phyloP scores from a whole-genome alignment of 1,140 invertebrate species.

The Lasioglossum baleicum region DNA sequence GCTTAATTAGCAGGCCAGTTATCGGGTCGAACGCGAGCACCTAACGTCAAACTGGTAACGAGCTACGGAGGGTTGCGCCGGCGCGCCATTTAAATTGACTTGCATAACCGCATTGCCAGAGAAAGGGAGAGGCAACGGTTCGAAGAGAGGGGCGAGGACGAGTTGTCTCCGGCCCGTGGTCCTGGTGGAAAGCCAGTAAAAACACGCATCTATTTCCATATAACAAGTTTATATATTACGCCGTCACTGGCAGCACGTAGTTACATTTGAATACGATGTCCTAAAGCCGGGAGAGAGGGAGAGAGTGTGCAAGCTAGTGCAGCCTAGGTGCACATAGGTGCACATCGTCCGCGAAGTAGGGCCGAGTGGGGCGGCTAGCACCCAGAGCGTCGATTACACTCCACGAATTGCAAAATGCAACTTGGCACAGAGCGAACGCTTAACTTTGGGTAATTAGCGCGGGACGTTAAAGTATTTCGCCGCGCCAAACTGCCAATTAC shows the following conservation, averaged over 20 bases:
- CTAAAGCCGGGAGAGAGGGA: constrained; percentile 67
- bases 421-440: constrained; percentile 55
- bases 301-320: too few relatives aligned
- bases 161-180: constrained; percentile 53
- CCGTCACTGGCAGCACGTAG: constrained; percentile 77
- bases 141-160: neutral
- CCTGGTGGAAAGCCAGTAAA: constrained; percentile 73
- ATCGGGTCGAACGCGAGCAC: constrained; percentile 49
- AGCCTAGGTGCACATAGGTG: constrained; percentile 50
- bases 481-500: constrained; percentile 49
- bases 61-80: constrained; percentile 55
- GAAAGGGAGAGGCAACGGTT: constrained; percentile 19
- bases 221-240: constrained; percentile 80
- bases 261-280: constrained; percentile 80
- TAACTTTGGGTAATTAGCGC: constrained; percentile 53
- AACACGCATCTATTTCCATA: constrained; percentile 80
- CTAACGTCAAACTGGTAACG: constrained; percentile 68
- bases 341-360: constrained; percentile 69
- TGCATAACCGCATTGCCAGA: constrained; percentile 70
- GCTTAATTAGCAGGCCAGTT: constrained; percentile 59
- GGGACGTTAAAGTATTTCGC: constrained; percentile 51
- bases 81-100: constrained; percentile 77
- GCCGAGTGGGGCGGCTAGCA: constrained; percentile 51
- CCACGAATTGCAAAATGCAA: constrained; percentile 58
- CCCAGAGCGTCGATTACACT: constrained; percentile 52